Base-by-base conservation (phyloP, 2,888 invertebrate genomes). In the Dolomedes plantarius region DNA sequence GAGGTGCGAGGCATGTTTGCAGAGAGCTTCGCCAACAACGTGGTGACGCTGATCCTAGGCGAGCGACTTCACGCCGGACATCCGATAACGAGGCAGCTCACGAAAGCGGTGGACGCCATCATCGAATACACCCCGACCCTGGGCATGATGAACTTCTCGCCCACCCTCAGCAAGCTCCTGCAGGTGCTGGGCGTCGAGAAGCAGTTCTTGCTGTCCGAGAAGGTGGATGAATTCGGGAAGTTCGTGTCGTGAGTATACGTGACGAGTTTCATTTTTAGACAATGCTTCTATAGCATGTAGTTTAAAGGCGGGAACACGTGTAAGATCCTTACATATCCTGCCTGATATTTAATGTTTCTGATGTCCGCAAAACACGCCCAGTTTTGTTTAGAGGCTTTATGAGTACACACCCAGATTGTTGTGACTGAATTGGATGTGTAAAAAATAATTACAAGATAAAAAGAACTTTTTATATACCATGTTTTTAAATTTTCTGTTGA, bases 31-130 rank as follows among this genome's bases (percentile, higher is more conserved):
- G 23, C 72, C n/a, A 79, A 79, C 72, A 72, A 79, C 46, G 46
- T 79, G 16, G n/a, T 79, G 32, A 79, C 41, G 0, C 64, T 79
- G 16, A 7, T 79, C 11, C 39, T 72, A 5, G 79, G 79, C 5
- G 7, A 79, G 0, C 64, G 79, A 0, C 71, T 65, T 0, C 65
- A 39, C 3, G 7, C 39, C 0, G 65, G 39, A 2, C 31, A 79
- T 31, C 64, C 32, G 6, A 32, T 19, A 7, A 67, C 67, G n/a
- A 7, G 27, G 19, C 36, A 7, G 9, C 11, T 56, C 6, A 3
- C 23, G 11, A 23, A 23, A 5, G 19, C 5, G 2, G 23, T 56
- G 6, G 23, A 56, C 3, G 23, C 56, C 3, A 19, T 56, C 7
- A 3, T 56, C 3, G 56, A 56, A 16, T 3, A 19, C 23, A 6